A percentile compares a stretch with the other conserved stretches of the same genome.
Conservation (phyloP, 2,113 vertebrate species). For the Indicator indicator region DNA sequence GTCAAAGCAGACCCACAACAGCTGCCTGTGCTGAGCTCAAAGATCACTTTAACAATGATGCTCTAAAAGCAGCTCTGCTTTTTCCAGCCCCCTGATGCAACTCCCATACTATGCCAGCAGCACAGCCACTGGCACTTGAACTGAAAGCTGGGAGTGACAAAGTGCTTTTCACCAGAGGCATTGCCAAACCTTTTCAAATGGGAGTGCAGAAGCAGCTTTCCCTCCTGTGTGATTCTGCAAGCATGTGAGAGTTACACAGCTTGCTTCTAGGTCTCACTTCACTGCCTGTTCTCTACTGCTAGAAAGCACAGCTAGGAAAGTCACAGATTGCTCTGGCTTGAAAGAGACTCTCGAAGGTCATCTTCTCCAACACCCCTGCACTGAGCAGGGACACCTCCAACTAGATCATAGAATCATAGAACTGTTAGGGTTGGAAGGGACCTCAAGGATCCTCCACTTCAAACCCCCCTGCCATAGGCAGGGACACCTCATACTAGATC, state of each 20-base stretch:
- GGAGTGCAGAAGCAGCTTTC: background rate
- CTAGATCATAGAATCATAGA: too few species aligned
- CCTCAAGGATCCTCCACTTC: too few species aligned
- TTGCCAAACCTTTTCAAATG: background rate
- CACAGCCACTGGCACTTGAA: background rate
- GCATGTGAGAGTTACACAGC: background rate
- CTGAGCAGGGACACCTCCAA: too few species aligned
- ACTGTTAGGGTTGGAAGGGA: too few species aligned
- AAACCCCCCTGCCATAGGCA: too few species aligned
- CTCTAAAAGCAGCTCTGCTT: constrained; percentile 54
- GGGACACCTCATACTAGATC: too few species aligned
- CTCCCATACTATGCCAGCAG: background rate
- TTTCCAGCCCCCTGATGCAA: constrained; percentile 33
- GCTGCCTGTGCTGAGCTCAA: background rate
- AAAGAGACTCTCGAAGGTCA: too few species aligned
- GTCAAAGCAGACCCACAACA: constrained; percentile 38
- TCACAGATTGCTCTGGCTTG: too few species aligned
- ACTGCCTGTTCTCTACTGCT: background rate
- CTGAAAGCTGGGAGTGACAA: background rate
- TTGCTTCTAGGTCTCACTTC: background rate
- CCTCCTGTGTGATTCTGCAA: background rate
- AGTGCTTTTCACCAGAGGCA: background rate
- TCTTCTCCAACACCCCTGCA: too few species aligned
- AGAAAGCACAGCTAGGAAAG: background rate
- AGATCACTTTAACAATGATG: constrained; percentile 33